Evolutionary conservation across 1,140 invertebrate genomes (phyloP).

Genomic region (Drosophila sucinea): DNA sequence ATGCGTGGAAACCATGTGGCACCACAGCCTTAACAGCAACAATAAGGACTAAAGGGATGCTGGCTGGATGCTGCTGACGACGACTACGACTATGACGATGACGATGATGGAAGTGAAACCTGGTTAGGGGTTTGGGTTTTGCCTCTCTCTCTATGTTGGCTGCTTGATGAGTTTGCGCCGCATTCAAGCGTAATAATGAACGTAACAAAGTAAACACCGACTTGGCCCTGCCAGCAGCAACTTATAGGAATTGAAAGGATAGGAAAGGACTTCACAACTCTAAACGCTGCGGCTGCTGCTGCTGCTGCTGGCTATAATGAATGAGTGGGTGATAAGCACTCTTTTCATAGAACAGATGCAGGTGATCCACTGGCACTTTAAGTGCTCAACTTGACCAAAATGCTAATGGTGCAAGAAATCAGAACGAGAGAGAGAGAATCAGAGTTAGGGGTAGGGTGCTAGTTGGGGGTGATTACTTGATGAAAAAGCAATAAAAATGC

Average conservation of each 20-base stretch:
- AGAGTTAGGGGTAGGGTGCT: not conserved
- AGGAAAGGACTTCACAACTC: not conserved
- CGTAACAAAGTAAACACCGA: constrained; percentile 45
- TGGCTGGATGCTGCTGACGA: constrained; percentile 5
- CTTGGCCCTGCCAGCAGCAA: not conserved
- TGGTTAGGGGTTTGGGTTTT: constrained; percentile 18
- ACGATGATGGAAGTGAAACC: constrained; percentile 42
- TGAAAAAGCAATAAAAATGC: constrained; percentile 81
- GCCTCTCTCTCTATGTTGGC: constrained; percentile 2
- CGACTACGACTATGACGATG: constrained; percentile 7
- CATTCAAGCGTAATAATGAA: constrained; percentile 75
- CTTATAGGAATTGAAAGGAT: not conserved
- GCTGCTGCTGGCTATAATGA: constrained; percentile 35
- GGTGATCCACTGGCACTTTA: constrained; percentile 38
- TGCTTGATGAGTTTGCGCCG: constrained; percentile 75
- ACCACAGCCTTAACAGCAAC: constrained; percentile 18
- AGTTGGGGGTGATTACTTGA: constrained; percentile 35
- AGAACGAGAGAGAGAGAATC: not conserved
- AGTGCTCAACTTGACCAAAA: constrained; percentile 29
- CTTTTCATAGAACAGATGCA: constrained; percentile 17
- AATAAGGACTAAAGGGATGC: constrained; percentile 9
- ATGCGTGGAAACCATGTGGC: constrained; percentile 71
- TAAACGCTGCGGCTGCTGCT: constrained; percentile 3
- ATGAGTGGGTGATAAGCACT: constrained; percentile 19
- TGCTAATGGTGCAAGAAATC: constrained; percentile 17